Percentiles rank a stretch among this genome's conserved stretches.
These are phyloP conservation scores for Spilarctia lutea DNA, from an alignment of 2,888 invertebrate species.

Conservation along the genomic window DNA sequence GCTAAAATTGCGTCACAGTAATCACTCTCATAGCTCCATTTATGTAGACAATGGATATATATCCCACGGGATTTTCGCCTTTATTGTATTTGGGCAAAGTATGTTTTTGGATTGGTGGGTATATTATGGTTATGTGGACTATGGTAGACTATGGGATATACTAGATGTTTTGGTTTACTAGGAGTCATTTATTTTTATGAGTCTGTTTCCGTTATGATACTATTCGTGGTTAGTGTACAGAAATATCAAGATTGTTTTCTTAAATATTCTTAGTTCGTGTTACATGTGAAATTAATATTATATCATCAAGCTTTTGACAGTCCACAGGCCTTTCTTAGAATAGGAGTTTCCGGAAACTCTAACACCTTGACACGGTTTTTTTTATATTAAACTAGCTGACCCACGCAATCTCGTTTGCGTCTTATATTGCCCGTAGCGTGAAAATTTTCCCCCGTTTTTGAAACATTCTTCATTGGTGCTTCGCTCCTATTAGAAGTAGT, in stretches of 20 bases:
- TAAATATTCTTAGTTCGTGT: background rate
- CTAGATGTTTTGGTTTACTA: conserved; percentile 3
- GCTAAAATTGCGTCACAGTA: conserved; percentile 45
- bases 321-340: no score
- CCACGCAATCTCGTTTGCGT: no score
- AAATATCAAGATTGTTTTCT: background rate
- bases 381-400: no score
- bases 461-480: no score
- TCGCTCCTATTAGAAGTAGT: no score
- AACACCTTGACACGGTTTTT: no score
- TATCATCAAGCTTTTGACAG: no score
- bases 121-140: conserved; percentile 8
- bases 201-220: background rate
- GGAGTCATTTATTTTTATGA: background rate
- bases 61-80: conserved; percentile 34
- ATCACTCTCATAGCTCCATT: conserved; percentile 39
- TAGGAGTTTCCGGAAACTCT: no score
- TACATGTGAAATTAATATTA: no score
- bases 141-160: background rate
- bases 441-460: no score
- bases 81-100: conserved; percentile 34
- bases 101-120: background rate
- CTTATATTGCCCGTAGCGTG: no score
- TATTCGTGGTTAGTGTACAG: background rate
- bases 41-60: conserved; percentile 30